Conservation (phyloP, 2,113 vertebrate species). For the Apus apus region DNA sequence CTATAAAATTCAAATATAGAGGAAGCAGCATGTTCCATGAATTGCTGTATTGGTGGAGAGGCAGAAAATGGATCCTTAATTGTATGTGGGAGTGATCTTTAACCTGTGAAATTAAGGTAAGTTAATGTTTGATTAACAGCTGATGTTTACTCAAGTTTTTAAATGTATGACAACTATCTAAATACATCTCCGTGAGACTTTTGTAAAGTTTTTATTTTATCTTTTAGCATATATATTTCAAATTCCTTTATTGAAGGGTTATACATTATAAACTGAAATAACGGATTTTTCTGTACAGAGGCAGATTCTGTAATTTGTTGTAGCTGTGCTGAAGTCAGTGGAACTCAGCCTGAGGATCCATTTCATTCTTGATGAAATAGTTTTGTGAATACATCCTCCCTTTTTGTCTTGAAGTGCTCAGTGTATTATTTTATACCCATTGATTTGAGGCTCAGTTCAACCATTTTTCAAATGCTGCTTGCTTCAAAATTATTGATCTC, state of each 20-base stretch:
- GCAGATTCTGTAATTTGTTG: not conserved
- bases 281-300: not conserved
- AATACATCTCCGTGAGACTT: not conserved
- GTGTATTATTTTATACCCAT: not conserved
- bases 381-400: not conserved
- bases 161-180: not conserved
- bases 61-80: not conserved
- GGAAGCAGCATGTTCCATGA: not conserved
- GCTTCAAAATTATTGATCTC: slow-evolving; percentile 1
- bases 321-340: not conserved
- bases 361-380: not conserved
- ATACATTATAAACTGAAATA: not conserved
- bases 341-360: not conserved
- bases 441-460: not conserved
- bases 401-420: not conserved
- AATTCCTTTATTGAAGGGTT: not conserved
- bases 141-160: not conserved
- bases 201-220: not conserved
- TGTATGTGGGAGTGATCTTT: not conserved
- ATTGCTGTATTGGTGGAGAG: not conserved
- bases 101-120: slow-evolving; percentile 1
- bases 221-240: not conserved
- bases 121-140: not conserved
- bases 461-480: not conserved
- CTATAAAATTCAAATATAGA: not conserved